Conservation (phyloP, 1,140 invertebrate species). For the Lordiphosa mommai region DNA sequence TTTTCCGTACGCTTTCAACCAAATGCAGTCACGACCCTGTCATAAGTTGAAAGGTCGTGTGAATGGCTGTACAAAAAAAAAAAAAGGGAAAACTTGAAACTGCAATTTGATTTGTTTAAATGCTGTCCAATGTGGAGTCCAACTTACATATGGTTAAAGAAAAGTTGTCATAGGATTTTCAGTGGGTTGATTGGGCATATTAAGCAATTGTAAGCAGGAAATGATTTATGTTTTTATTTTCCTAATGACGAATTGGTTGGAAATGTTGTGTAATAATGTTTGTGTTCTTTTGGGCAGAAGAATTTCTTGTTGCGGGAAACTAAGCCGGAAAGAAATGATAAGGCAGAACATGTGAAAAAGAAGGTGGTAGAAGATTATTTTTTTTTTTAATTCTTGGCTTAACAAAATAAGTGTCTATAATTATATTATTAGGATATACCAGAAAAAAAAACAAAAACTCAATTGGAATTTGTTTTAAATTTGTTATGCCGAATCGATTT, state of each 20-base stretch:
- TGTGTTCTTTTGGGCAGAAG: slow-evolving; percentile 3
- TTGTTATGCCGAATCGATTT: no score
- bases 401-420: no score
- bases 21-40: slow-evolving; percentile 21
- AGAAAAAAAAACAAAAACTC: no score
- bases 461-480: no score
- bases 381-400: neutral
- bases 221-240: slow-evolving; percentile 38
- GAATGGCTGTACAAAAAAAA: slow-evolving; percentile 37
- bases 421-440: no score
- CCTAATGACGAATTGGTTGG: slow-evolving; percentile 23
- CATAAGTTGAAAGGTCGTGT: slow-evolving; percentile 57
- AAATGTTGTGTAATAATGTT: slow-evolving; percentile 22
- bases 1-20: slow-evolving; percentile 29
- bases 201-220: slow-evolving; percentile 43
- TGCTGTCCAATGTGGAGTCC: slow-evolving; percentile 5
- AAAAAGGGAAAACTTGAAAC: slow-evolving; percentile 35
- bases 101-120: slow-evolving; percentile 26
- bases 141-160: neutral
- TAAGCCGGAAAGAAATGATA: slow-evolving; percentile 46
- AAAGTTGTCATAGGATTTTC: slow-evolving; percentile 8
- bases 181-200: neutral
- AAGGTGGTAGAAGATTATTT: neutral
- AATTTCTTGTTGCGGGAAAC: slow-evolving; percentile 14
- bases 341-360: slow-evolving; percentile 1